Evolutionary conservation across 2,888 invertebrate species (phyloP).

Genomic region (Geotrupes spiniger): DNA sequence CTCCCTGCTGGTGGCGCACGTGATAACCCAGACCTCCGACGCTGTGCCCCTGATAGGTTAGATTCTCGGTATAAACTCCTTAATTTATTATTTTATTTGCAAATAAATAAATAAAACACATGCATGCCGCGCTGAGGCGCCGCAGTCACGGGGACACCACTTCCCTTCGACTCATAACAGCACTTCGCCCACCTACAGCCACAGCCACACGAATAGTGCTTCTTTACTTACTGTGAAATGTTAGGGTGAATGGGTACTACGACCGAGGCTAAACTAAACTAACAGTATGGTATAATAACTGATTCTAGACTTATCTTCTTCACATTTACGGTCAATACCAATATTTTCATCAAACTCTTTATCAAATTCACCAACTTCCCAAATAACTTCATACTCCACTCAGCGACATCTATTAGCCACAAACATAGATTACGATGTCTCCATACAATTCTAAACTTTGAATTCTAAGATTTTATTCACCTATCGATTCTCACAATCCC

Average conservation of each 20-base stretch:
- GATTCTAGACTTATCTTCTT: too few relatives aligned
- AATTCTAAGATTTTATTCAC: too few relatives aligned
- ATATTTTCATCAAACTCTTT: too few relatives aligned
- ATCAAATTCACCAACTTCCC: too few relatives aligned
- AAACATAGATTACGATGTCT: too few relatives aligned
- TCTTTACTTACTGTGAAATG: constrained; percentile 25
- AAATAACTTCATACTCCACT: too few relatives aligned
- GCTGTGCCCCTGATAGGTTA: constrained; percentile 98
- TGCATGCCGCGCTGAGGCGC: constrained; percentile 33
- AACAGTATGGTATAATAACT: constrained; percentile 9
- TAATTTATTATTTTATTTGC: constrained; percentile 40
- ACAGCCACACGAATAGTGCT: constrained; percentile 39
- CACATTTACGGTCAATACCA: too few relatives aligned
- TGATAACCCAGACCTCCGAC: constrained; percentile 98
- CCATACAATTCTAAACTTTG: too few relatives aligned
- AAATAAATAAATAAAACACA: constrained; percentile 34
- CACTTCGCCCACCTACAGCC: constrained; percentile 49
- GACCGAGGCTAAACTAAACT: constrained; percentile 46
- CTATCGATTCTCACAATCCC: too few relatives aligned
- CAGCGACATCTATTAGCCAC: too few relatives aligned
- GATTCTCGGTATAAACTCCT: constrained; percentile 35
- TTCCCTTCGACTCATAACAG: constrained; percentile 43
- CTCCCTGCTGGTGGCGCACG: constrained; percentile 98
- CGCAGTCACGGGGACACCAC: constrained; percentile 33
- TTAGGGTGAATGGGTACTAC: constrained; percentile 24